These are phyloP conservation scores for Lepidocolaptes lacrymiger DNA, from an alignment of 2,797 vertebrate genomes.

Conservation along the genomic window DNA sequence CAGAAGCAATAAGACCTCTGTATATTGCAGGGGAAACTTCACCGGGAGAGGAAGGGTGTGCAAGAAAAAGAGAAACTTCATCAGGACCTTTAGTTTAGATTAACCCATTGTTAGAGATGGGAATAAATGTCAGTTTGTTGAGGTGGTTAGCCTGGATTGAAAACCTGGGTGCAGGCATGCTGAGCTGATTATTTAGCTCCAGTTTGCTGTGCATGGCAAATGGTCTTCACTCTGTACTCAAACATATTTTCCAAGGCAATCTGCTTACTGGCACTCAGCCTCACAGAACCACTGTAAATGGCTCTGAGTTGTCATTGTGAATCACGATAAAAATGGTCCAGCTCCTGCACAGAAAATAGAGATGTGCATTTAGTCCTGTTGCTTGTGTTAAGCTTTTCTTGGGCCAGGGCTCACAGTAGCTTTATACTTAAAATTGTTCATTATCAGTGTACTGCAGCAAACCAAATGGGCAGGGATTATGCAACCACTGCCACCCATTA, in stretches of 20 bases:
- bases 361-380: slow-evolving; percentile 7
- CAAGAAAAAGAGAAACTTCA: neutral
- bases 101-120: neutral
- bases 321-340: slow-evolving; percentile 26
- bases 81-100: neutral
- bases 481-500: neutral
- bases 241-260: slow-evolving; percentile 27
- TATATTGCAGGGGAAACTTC: neutral
- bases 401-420: neutral
- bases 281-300: neutral
- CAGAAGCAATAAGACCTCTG: neutral
- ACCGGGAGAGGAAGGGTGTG: neutral
- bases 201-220: neutral
- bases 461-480: neutral
- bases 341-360: neutral
- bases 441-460: neutral
- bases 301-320: slow-evolving; percentile 36
- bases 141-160: neutral
- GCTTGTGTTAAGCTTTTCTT: neutral
- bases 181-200: slow-evolving; percentile 8
- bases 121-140: neutral
- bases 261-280: slow-evolving; percentile 22
- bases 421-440: slow-evolving; percentile 13
- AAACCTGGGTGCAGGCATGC: neutral
- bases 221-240: neutral